phyloP scores from a whole-genome alignment of 2,888 invertebrate species.

The Catocala fraxini region DNA sequence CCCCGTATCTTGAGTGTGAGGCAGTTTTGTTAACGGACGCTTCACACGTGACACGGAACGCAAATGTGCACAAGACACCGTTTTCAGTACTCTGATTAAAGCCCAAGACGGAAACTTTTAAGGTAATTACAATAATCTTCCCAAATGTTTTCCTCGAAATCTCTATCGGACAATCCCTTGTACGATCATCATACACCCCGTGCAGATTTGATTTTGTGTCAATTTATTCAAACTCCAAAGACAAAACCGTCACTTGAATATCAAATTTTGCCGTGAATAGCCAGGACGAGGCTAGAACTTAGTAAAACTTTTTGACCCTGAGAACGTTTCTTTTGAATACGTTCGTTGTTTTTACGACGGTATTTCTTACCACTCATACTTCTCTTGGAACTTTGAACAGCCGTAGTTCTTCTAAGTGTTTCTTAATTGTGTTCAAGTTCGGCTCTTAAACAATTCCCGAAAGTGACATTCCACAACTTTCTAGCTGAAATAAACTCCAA shows the following conservation, averaged over 20 bases:
- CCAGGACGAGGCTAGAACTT: slow-evolving; percentile 24
- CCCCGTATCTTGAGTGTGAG: slow-evolving; percentile 40
- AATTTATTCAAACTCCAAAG: slow-evolving; percentile 15
- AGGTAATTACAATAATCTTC: slow-evolving; percentile 37
- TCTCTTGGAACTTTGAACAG: slow-evolving; percentile 43
- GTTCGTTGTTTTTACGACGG: slow-evolving; percentile 31
- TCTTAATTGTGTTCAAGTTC: slow-evolving; percentile 59
- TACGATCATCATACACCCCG: slow-evolving; percentile 31
- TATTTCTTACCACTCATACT: slow-evolving; percentile 49
- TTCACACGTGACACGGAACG: slow-evolving; percentile 48
- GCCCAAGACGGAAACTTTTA: slow-evolving; percentile 28
- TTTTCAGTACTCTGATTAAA: slow-evolving; percentile 33
- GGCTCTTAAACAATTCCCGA: slow-evolving; percentile 57
- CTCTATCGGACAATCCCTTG: slow-evolving; percentile 14
- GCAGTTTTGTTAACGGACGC: slow-evolving; percentile 52
- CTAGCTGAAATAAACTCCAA: slow-evolving; percentile 53
- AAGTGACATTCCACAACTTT: slow-evolving; percentile 60
- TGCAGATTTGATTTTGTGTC: slow-evolving; percentile 25
- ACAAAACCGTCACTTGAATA: slow-evolving; percentile 28
- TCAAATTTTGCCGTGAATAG: slow-evolving; percentile 21
- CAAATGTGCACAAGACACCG: slow-evolving; percentile 36
- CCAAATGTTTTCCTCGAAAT: slow-evolving; percentile 23
- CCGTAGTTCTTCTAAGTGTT: slow-evolving; percentile 56
- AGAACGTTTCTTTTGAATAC: slow-evolving; percentile 25
- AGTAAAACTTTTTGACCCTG: slow-evolving; percentile 21